Percentiles rank a stretch among this genome's conserved stretches.
These are phyloP conservation scores for Julus scandinavius DNA, from an alignment of 2,888 invertebrate species.

Conservation along the genomic window DNA sequence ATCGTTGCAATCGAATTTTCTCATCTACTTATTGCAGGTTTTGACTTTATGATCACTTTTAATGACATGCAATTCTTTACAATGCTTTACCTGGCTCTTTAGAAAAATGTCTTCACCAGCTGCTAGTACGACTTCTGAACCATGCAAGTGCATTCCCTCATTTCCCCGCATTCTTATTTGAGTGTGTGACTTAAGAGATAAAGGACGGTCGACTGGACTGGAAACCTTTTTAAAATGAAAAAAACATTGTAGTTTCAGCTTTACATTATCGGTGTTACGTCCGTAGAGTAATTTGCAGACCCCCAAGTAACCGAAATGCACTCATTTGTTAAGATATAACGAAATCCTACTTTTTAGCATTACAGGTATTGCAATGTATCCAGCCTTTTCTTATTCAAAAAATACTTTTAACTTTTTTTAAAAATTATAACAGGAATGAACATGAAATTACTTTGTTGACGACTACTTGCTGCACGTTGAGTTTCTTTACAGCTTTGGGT, in stretches of 20 bases:
- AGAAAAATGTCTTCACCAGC: slow-evolving; percentile 83
- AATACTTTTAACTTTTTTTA: neutral
- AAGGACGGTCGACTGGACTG: slow-evolving; percentile 77
- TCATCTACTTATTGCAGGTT: too few species aligned
- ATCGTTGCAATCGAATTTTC: too few species aligned
- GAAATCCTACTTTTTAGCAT: too few species aligned
- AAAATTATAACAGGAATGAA: neutral
- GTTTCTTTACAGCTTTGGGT: slow-evolving; percentile 72
- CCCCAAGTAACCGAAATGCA: too few species aligned
- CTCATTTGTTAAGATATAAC: too few species aligned
- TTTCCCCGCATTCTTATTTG: slow-evolving; percentile 79
- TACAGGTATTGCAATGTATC: too few species aligned
- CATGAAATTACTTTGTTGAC: slow-evolving; percentile 57
- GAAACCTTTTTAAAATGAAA: slow-evolving; percentile 67
- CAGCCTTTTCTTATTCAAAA: neutral
- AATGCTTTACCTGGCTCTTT: slow-evolving; percentile 65
- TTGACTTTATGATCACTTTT: too few species aligned
- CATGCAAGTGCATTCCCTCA: slow-evolving; percentile 72
- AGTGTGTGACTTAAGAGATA: slow-evolving; percentile 76
- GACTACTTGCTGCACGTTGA: slow-evolving; percentile 60
- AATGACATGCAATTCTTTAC: too few species aligned
- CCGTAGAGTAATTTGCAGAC: too few species aligned
- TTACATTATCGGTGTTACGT: neutral
- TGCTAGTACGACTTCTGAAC: slow-evolving; percentile 77
- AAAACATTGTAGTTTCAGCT: neutral